These are phyloP conservation scores for Linurgus olivaceus DNA, from an alignment of 2,797 vertebrate genomes.

Conservation along the genomic window DNA sequence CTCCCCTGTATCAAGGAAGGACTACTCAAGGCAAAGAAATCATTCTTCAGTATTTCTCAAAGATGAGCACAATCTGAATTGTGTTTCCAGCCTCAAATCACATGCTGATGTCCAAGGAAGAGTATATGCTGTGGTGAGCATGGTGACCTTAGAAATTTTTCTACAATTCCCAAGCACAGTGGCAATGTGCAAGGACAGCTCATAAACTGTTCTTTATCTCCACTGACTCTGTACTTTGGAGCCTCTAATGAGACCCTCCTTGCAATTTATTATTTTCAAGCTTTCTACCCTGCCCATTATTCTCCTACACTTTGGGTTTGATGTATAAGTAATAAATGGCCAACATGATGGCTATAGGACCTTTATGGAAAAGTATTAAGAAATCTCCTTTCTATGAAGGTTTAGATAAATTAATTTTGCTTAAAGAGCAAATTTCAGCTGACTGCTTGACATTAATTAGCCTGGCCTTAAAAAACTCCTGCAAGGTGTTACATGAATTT, in stretches of 20 bases:
- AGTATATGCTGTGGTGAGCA: neutral
- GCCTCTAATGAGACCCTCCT: neutral
- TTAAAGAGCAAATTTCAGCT: constrained; percentile 24
- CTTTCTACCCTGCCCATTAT: neutral
- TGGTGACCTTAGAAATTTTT: neutral
- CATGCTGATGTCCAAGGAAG: neutral
- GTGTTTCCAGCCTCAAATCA: neutral
- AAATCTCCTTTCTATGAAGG: neutral
- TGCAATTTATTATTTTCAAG: constrained; percentile 11
- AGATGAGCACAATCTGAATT: neutral
- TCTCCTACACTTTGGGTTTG: neutral
- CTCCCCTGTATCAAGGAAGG: neutral
- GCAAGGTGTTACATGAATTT: constrained; percentile 31
- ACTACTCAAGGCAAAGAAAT: neutral
- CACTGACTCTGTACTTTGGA: neutral
- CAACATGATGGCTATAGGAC: neutral
- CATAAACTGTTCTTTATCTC: neutral
- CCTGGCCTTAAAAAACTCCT: neutral
- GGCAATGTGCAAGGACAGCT: neutral
- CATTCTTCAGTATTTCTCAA: neutral
- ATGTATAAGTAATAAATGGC: constrained; percentile 57
- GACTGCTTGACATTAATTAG: constrained; percentile 29
- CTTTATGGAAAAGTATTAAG: neutral
- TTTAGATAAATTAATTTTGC: constrained; percentile 33
- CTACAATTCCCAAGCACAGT: neutral